Evolutionary conservation across 1,140 invertebrate species (phyloP), one percentile per base, ranked within the genome.

Genomic region (Pogonomyrmex barbatus): DNA sequence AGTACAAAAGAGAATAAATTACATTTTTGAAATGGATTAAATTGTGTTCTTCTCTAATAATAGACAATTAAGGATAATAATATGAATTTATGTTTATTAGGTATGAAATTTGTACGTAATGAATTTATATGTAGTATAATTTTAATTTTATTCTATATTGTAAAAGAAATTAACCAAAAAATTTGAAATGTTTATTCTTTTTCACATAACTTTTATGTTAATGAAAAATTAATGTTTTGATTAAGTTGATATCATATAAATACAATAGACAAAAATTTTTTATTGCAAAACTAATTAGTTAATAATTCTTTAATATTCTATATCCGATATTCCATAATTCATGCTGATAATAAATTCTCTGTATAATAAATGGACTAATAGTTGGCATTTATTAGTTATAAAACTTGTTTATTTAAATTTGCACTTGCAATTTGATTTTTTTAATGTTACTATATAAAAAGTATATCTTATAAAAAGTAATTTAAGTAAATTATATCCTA

Each of bases 21-120:
- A 58, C 24, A 75, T 58, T 75, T 75, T 60, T 24, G 39, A 58
- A 45, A 75, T 75, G 54, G 54, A 75, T 60, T 75, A 45, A 58
- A 30, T 58, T 75, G n/a, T 60, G 47, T 30, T n/a, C n/a, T 60
- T 75, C 71, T 75, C 54, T 75, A 75, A 75, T 75, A 45, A 75
- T 39, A n/a, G 0, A 30, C 71, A 75, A 75, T 75, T 75, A 75
- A 75, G 54, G 54, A 30, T 75, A 75, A 75, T 58, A 58, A 75
- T 75, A 24, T 58, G 54, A 56, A 60, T 75, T 75, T 58, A 24
- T 9, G 24, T 58, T 58, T 75, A 75, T 75, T 30, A 58, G 33
- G 12, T 75, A 75, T 75, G 58, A 75, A 75, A 75, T 75, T 75
- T 58, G 54, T 75, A 60, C 60, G 39, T 52, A 60, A 75, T 12